Percentiles rank a stretch among this genome's conserved stretches.
phyloP scores from a whole-genome alignment of 1,140 invertebrate genomes.

The Drosophila obscura region DNA sequence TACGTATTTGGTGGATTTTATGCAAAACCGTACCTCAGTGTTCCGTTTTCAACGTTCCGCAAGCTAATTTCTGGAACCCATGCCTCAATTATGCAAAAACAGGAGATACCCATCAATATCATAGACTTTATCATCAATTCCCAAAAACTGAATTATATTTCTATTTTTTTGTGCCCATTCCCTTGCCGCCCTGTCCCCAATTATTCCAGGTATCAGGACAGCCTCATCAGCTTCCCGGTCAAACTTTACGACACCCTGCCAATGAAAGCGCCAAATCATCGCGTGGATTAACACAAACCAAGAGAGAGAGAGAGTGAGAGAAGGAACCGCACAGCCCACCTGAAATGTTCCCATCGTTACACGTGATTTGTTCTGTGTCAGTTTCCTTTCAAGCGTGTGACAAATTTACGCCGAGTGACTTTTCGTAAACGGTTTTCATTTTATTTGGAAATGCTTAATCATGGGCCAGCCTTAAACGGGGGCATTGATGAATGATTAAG shows the following conservation, averaged over 20 bases:
- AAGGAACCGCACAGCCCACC: slow-evolving; percentile 19
- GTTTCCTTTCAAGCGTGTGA: slow-evolving; percentile 35
- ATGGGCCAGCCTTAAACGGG: slow-evolving; percentile 2
- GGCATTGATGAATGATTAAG: slow-evolving; percentile 18
- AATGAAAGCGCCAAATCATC: slow-evolving; percentile 72
- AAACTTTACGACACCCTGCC: slow-evolving; percentile 40
- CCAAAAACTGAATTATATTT: too few species aligned
- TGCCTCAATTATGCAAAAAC: too few species aligned
- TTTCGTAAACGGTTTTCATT: slow-evolving; percentile 35
- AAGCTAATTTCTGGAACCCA: too few species aligned
- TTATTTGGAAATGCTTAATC: slow-evolving; percentile 31
- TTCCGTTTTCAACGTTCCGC: too few species aligned
- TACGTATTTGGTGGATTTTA: too few species aligned
- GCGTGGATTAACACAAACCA: slow-evolving; percentile 50
- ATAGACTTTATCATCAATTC: too few species aligned
- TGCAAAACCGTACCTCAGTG: too few species aligned
- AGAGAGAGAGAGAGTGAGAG: not conserved
- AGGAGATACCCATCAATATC: too few species aligned
- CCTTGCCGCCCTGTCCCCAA: not conserved
- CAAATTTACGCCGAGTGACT: slow-evolving; percentile 46
- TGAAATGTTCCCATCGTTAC: slow-evolving; percentile 49
- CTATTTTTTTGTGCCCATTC: too few species aligned
- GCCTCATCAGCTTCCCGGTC: slow-evolving; percentile 11
- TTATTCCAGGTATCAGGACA: not conserved
- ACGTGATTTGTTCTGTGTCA: slow-evolving; percentile 43